These are phyloP conservation scores for Athene noctua DNA, from an alignment of 2,113 vertebrate species.

Conservation along the genomic window DNA sequence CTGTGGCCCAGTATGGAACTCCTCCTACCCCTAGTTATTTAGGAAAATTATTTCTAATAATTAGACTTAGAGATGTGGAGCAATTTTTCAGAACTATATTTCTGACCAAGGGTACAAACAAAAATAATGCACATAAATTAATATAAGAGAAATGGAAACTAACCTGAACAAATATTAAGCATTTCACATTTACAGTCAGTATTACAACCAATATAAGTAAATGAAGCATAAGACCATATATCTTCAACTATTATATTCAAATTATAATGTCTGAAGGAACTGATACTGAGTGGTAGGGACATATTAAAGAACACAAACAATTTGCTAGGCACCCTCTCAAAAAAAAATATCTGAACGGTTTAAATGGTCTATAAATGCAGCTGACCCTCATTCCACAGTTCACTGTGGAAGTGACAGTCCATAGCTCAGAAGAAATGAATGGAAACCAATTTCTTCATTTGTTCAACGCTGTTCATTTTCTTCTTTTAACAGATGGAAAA, in stretches of 20 bases:
- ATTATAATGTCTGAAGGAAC: background rate
- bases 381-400: background rate
- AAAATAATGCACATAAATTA: background rate
- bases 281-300: background rate
- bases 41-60: background rate
- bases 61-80: accelerated
- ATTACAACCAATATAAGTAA: background rate
- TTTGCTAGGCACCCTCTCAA: accelerated
- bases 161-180: background rate
- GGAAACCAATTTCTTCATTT: background rate
- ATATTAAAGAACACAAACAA: background rate
- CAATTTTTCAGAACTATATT: background rate
- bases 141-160: background rate
- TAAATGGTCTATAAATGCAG: background rate
- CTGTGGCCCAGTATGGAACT: background rate
- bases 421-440: background rate
- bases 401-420: background rate
- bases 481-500: background rate
- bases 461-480: background rate
- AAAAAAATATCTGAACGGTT: background rate
- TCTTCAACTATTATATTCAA: background rate
- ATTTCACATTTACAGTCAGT: background rate
- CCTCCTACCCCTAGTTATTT: background rate
- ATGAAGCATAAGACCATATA: background rate
- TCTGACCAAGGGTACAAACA: background rate